phyloP scores from a whole-genome alignment of 2,888 invertebrate genomes.

The Xestia sexstrigata region DNA sequence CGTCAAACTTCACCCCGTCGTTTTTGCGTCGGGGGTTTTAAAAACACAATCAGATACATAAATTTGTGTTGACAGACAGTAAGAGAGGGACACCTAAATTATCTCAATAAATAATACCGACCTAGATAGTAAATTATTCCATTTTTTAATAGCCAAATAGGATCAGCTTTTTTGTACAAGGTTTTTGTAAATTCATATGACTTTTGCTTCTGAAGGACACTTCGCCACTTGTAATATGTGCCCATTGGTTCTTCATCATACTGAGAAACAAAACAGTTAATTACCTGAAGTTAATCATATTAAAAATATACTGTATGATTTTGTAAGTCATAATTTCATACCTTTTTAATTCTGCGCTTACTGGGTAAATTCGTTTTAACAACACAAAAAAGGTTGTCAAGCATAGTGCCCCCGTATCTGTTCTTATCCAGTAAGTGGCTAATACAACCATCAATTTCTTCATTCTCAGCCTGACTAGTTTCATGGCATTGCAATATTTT shows the following conservation, averaged over 20 bases:
- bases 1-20: no score
- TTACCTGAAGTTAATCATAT: conserved; percentile 69
- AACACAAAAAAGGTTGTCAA: conserved; percentile 82
- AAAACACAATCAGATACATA: background rate
- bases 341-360: conserved; percentile 68
- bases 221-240: conserved; percentile 57
- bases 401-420: conserved; percentile 59
- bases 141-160: conserved; percentile 81
- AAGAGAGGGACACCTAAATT: background rate
- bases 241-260: conserved; percentile 52
- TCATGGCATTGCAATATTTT: conserved; percentile 91
- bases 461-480: conserved; percentile 16
- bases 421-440: conserved; percentile 65
- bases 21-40: no score
- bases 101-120: conserved; percentile 58
- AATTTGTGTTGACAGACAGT: background rate
- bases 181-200: conserved; percentile 73
- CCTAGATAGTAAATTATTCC: conserved; percentile 78
- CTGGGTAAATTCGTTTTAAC: conserved; percentile 83
- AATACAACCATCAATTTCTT: conserved; percentile 65
- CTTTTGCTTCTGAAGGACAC: conserved; percentile 24
- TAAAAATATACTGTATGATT: background rate
- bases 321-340: background rate
- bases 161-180: conserved; percentile 76
- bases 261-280: conserved; percentile 75